Conservation (phyloP, 2,113 vertebrate species). For the Microtus montanus region DNA sequence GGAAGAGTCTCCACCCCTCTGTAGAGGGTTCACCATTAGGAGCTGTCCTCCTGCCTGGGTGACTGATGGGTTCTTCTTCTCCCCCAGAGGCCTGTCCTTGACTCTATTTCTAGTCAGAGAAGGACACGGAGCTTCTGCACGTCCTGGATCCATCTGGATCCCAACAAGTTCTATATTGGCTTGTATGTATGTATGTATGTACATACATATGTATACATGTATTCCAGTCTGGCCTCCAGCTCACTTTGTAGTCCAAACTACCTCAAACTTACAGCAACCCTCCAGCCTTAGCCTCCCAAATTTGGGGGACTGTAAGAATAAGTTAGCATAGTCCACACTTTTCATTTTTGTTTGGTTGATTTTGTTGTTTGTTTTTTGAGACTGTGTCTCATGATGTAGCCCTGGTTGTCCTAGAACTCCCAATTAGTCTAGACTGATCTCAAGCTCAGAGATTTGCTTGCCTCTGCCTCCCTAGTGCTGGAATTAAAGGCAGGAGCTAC, state of each 20-base stretch:
- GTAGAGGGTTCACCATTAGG: too few relatives aligned
- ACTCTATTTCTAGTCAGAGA: conserved; percentile 8
- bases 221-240: background rate
- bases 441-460: background rate
- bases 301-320: background rate
- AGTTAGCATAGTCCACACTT: background rate
- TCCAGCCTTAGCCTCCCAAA: background rate
- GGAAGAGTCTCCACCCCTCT: background rate
- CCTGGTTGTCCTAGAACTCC: background rate
- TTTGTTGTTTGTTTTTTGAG: background rate
- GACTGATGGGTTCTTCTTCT: background rate
- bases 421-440: background rate
- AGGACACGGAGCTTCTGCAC: background rate
- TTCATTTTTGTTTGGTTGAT: background rate
- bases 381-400: background rate
- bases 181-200: background rate
- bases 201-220: background rate
- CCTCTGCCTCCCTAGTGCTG: background rate
- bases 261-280: background rate
- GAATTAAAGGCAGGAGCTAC: background rate
- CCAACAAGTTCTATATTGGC: background rate
- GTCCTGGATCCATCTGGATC: background rate
- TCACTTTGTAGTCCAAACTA: background rate
- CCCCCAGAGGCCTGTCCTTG: background rate
- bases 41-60: background rate